Conservation (phyloP, 1,140 invertebrate genomes). For the Kradibia gibbosae region DNA sequence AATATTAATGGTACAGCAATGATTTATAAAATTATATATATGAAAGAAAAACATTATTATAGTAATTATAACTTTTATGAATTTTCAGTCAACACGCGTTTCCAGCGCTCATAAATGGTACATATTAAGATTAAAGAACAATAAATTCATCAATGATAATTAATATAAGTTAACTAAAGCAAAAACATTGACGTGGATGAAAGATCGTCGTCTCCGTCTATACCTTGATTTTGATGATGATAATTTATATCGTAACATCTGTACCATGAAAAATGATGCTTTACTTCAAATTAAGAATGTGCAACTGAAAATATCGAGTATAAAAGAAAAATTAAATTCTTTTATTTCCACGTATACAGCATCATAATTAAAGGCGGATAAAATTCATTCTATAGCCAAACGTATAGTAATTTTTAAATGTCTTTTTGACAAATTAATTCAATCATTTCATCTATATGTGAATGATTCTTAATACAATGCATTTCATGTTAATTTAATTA, state of each 20-base stretch:
- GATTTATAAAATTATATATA: neutral
- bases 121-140: constrained; percentile 16
- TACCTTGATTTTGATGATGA: constrained; percentile 7
- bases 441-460: neutral
- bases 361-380: neutral
- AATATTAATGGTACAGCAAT: constrained; percentile 1
- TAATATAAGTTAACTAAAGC: neutral
- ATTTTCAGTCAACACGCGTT: neutral
- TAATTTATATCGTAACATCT: neutral
- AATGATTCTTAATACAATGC: neutral
- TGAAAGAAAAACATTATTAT: neutral
- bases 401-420: neutral
- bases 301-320: constrained; percentile 8
- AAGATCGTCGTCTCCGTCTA: neutral
- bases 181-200: neutral
- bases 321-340: constrained; percentile 15
- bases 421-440: neutral
- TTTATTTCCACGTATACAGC: neutral
- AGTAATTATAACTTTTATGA: constrained; percentile 10
- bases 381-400: neutral
- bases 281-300: constrained; percentile 14
- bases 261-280: constrained; percentile 19
- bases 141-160: neutral
- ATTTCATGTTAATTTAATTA: neutral
- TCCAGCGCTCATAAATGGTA: neutral